Evolutionary conservation across 2,113 vertebrate species (phyloP).

Genomic region (Scatophagus argus): DNA sequence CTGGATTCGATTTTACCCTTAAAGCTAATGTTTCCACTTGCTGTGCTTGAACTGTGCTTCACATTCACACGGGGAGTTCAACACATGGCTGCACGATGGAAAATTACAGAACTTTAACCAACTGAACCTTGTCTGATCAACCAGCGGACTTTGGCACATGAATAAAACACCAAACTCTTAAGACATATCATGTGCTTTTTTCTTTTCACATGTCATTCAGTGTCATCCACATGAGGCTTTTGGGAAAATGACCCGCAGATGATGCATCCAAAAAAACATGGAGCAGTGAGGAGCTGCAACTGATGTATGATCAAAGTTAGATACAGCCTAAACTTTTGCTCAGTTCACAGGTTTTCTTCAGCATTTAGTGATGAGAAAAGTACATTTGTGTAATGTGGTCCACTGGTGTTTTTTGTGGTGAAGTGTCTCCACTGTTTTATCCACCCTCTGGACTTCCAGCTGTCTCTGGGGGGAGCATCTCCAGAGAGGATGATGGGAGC

Average conservation of each 20-base stretch:
- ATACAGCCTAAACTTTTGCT: no score
- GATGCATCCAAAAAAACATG: no score
- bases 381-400: not conserved
- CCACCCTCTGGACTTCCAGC: conserved; percentile 19
- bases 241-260: no score
- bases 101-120: conserved; percentile 7
- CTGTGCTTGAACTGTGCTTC: conserved; percentile 25
- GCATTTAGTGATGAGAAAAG: not conserved
- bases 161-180: no score
- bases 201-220: no score
- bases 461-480: conserved; percentile 49
- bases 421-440: conserved; percentile 55
- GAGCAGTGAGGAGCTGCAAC: no score
- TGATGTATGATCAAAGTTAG: no score
- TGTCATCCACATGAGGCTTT: no score
- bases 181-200: no score
- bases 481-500: conserved; percentile 72
- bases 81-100: not conserved
- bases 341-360: not conserved
- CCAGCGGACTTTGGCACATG: no score
- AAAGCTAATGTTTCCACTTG: conserved; percentile 50
- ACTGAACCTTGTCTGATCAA: conserved; percentile 19
- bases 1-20: conserved; percentile 24
- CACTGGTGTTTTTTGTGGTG: not conserved
- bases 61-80: conserved; percentile 9